Evolutionary conservation across 2,113 vertebrate species (phyloP).

Genomic region (Sisor rabdophorus): DNA sequence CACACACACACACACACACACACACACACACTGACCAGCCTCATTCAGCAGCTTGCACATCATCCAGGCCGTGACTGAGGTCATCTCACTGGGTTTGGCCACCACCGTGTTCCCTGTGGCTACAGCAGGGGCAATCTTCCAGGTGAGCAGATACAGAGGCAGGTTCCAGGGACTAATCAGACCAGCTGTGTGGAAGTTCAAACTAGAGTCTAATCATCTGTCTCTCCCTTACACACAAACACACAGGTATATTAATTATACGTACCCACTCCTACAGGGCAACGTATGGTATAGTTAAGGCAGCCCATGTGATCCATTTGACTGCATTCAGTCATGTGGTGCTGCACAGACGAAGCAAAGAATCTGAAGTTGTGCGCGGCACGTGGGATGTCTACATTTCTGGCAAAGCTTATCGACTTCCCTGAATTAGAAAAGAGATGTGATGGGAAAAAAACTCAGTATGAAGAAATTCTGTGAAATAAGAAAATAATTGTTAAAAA

Average conservation of each 20-base stretch:
- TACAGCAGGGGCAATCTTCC: conserved; percentile 94
- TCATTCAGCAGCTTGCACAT: conserved; percentile 85
- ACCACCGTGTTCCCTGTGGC: conserved; percentile 90
- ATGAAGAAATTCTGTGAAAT: background rate
- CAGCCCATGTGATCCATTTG: conserved; percentile 80
- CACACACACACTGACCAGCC: conserved; percentile 75
- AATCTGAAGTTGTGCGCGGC: conserved; percentile 86
- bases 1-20: conserved; percentile 19
- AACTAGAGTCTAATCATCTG: background rate
- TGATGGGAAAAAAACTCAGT: background rate
- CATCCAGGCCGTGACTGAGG: conserved; percentile 96
- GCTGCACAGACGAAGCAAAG: conserved; percentile 86
- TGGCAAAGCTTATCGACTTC: conserved; percentile 82
- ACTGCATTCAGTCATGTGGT: conserved; percentile 82
- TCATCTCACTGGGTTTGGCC: conserved; percentile 97
- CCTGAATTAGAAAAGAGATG: conserved; percentile 65
- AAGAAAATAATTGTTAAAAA: too few species aligned
- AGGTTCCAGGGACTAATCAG: conserved; percentile 97
- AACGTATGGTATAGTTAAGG: conserved; percentile 83
- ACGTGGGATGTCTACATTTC: conserved; percentile 85
- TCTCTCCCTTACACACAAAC: conserved; percentile 57
- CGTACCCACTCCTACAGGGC: conserved; percentile 88
- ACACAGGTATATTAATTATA: conserved; percentile 58
- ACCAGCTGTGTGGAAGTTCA: conserved; percentile 77
- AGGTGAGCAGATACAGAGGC: conserved; percentile 90